phyloP scores from a whole-genome alignment of 2,888 invertebrate genomes.

The Neria commutata region DNA sequence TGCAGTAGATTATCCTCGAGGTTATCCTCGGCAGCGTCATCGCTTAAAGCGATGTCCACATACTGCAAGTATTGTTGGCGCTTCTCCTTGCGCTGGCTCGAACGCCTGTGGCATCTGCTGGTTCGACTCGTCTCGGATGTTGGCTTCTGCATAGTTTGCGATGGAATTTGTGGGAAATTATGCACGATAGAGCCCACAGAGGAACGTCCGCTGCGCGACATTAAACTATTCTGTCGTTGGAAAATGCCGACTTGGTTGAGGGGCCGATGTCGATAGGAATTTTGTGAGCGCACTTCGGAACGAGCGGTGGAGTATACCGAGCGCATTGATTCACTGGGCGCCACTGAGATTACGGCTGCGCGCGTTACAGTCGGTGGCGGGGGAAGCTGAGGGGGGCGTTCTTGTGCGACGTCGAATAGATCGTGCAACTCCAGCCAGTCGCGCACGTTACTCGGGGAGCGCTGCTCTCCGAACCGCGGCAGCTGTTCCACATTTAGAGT shows the following conservation, averaged over 20 bases:
- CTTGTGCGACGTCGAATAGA: conserved; percentile 42
- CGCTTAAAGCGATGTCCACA: conserved; percentile 54
- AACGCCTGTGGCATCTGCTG: too few relatives aligned
- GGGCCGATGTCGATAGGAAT: conserved; percentile 38
- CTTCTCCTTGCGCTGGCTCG: conserved; percentile 30
- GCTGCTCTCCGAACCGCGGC: conserved; percentile 57
- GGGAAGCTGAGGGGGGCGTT: conserved; percentile 9
- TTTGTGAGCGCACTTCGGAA: conserved; percentile 41
- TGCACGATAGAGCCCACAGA: conserved; percentile 56
- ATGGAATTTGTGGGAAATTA: conserved; percentile 52
- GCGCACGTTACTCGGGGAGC: conserved; percentile 59
- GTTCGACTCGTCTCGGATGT: conserved; percentile 31
- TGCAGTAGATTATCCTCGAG: conserved; percentile 59
- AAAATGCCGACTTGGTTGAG: conserved; percentile 50
- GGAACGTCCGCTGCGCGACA: conserved; percentile 54
- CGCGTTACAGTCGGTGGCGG: conserved; percentile 21
- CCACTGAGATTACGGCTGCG: conserved; percentile 22
- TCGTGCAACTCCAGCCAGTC: conserved; percentile 61
- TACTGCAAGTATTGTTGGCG: conserved; percentile 51
- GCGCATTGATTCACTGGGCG: conserved; percentile 43
- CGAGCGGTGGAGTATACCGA: conserved; percentile 46
- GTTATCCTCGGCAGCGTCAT: conserved; percentile 42
- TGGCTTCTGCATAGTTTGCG: conserved; percentile 37
- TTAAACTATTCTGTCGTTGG: conserved; percentile 52
- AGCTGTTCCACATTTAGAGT: conserved; percentile 42